phyloP scores from a whole-genome alignment of 2,113 vertebrate species.

The Arizona elegans region DNA sequence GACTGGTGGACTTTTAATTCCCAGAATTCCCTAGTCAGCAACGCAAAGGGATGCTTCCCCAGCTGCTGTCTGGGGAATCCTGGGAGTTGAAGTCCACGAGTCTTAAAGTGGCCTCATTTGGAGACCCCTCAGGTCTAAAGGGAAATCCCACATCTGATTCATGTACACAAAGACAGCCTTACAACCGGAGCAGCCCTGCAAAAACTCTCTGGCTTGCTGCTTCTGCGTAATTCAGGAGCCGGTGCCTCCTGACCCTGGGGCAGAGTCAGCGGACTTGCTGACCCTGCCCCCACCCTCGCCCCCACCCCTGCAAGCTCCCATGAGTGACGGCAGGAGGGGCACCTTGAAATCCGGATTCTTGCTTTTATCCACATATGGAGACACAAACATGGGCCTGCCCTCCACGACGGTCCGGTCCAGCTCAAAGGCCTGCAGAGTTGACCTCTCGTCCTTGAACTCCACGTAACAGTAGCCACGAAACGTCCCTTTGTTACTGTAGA shows the following conservation, averaged over 20 bases:
- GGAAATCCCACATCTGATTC: fast-evolving
- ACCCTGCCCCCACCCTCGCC: not conserved
- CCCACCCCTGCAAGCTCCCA: not conserved
- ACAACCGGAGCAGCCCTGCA: not conserved
- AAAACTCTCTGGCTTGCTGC: not conserved
- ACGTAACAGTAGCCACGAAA: conserved; percentile 94
- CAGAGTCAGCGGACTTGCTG: not conserved
- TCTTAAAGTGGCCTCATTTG: not conserved
- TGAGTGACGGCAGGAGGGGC: not conserved
- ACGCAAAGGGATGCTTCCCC: no score
- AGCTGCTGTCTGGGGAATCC: no score
- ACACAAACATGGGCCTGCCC: conserved; percentile 94
- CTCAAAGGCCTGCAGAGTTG: conserved; percentile 77
- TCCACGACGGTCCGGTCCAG: conserved; percentile 83
- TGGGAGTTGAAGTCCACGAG: not conserved
- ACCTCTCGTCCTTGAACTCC: conserved; percentile 80
- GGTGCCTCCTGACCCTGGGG: no score
- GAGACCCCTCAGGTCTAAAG: not conserved
- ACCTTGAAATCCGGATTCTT: conserved; percentile 97
- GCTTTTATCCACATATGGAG: conserved; percentile 93
- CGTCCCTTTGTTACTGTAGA: conserved; percentile 79
- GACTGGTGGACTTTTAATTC: no score
- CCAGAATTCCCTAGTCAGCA: no score
- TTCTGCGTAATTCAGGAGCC: no score
- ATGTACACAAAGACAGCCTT: not conserved